Evolutionary conservation across 2,888 invertebrate genomes (phyloP), one percentile per base, ranked within the genome.

Genomic region (Alloplasta piceator): DNA sequence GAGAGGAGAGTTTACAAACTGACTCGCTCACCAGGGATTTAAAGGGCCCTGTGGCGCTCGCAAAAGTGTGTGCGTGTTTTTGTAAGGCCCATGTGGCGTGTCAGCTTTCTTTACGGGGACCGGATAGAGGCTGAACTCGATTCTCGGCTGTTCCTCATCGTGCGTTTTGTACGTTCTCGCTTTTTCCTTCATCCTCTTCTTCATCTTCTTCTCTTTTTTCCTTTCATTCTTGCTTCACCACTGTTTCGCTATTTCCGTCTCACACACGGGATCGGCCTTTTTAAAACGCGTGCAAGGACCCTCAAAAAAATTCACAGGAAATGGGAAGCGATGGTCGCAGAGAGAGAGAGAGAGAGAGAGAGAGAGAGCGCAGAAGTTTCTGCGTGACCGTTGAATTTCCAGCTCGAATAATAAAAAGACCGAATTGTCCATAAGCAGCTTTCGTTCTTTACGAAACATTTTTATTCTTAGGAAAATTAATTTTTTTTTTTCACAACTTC

Each of bases 231-330:
- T 50, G 36, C 43, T 38, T 46, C 36, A 52, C 7, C 50, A 14
- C 52, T 6, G 14, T 60, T 60, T 60, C 60, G 36, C 41, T 55
- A 38, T 63, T 61, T 73, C 72, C 12, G n/a, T 52, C 12, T 5
- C 63, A 43, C 60, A 4, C n/a, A 52, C 26, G 26, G 26, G 26
- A 26, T 26, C 26, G 26, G 26, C 26, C 26, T 26, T 26, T 26
- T 26, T 26, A 3, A 26, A 26, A 26, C 26, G 26, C 26, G 26
- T 26, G 26, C 26, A 43, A 63, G 76, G 56, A 55, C 72, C 67
- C 58, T 50, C 52, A 52, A 38, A 71, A 76, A 75, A 82, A 78
- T 82, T 67, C 75, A 75, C 83, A 84, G 86, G 85, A 86, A 86
- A 86, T 84, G 85, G 82, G 81, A 85, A 85, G 77, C 79, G 73